Base-by-base conservation (phyloP, 2,888 invertebrate species). In the Melangyna quadrimaculata region DNA sequence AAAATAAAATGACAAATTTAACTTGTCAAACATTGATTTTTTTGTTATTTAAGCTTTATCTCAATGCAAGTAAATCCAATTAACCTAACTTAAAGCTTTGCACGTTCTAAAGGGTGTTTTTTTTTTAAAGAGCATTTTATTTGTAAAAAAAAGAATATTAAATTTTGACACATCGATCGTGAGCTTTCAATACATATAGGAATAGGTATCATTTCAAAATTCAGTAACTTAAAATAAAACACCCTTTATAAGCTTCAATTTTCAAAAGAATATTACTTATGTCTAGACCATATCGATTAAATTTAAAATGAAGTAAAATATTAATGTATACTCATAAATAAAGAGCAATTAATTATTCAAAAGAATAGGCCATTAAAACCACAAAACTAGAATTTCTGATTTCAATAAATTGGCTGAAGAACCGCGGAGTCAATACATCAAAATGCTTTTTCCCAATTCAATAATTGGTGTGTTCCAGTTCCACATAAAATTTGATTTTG, bases 371-470 rank as follows among this genome's bases (percentile, higher is more conserved):
- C 43, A 45, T 19, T 17, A 63, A 43, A 45, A 63, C 45, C 63
- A 43, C 63, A 45, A 63, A 63, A 63, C 63, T 63, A 65, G 65
- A 45, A 45, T 65, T 65, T 45, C 17, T 65, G 45, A 65, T 65
- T 45, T 65, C 45, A 45, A 65, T 65, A 65, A 65, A 45, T 63
- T 65, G 65, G 65, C 65, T 45, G 45, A 27, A 45, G 45, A 65
- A 45, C 65, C 65, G 43, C 65, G 45, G 9, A 65, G 65, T 45
- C 65, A 45, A 65, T 65, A 65, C 29, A 65, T 65, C 65, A 65
- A 65, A 65, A 65, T 45, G 19, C 12, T 14, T 63, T 29, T 59
- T 22, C 32, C 29, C 10, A 45, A 65, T 45, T 32, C 45, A 43
- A 45, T 27, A 35, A 35, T 35, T 12, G 6, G 35, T n/a, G 17